These are phyloP conservation scores for Holocentrus rufus DNA, from an alignment of 2,797 vertebrate species.

Conservation along the genomic window DNA sequence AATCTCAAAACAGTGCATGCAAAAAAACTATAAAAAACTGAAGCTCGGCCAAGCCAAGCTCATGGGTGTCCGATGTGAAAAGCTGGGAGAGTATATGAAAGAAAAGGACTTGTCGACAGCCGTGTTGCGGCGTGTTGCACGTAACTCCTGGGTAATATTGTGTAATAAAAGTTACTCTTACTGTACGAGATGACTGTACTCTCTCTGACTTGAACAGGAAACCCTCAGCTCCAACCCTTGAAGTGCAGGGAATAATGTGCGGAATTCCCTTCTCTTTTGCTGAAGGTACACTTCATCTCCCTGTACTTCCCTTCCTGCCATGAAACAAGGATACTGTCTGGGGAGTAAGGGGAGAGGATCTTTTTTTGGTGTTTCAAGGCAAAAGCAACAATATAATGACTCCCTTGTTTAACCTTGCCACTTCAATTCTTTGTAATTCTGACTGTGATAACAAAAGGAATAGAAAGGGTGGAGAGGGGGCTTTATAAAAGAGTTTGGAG, in stretches of 20 bases:
- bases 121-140: constrained; percentile 10
- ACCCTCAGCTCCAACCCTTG: constrained; percentile 59
- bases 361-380: constrained; percentile 63
- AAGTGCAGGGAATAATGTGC: constrained; percentile 69
- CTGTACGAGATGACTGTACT: constrained; percentile 52
- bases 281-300: constrained; percentile 38
- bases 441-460: constrained; percentile 50
- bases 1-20: no score
- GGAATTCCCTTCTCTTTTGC: constrained; percentile 77
- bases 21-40: not conserved
- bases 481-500: constrained; percentile 49
- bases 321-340: constrained; percentile 45
- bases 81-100: not conserved
- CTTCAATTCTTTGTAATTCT: constrained; percentile 34
- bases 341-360: constrained; percentile 33
- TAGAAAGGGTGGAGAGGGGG: constrained; percentile 33
- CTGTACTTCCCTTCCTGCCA: constrained; percentile 53
- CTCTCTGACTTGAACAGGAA: constrained; percentile 59
- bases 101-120: constrained; percentile 5
- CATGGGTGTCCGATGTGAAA: not conserved
- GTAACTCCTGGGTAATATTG: constrained; percentile 30
- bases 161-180: constrained; percentile 36
- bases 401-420: constrained; percentile 50
- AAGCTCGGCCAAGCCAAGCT: not conserved
- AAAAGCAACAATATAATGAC: constrained; percentile 68